phyloP scores from a whole-genome alignment of 2,888 invertebrate genomes.

The Nemurella pictetii region DNA sequence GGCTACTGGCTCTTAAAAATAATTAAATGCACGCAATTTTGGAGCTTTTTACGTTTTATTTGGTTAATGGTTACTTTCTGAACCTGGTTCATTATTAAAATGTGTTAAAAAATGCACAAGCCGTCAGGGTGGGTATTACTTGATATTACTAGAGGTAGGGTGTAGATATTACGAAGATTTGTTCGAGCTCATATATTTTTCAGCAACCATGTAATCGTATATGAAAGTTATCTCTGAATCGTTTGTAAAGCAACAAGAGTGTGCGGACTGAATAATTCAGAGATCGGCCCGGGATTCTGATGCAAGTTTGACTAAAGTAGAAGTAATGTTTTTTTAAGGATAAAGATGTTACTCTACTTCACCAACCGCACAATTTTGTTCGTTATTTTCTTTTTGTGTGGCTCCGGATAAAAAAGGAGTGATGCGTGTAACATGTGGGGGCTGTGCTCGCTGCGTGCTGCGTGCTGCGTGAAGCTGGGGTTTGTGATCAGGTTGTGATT shows the following conservation, averaged over 20 bases:
- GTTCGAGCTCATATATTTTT: background rate
- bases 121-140: background rate
- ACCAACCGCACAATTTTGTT: background rate
- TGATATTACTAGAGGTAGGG: background rate
- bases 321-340: slow-evolving; percentile 15
- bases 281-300: background rate
- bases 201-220: background rate
- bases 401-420: slow-evolving; percentile 1
- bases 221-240: background rate
- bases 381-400: background rate
- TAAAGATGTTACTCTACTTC: slow-evolving; percentile 8
- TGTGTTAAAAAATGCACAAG: background rate
- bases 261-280: slow-evolving; percentile 7
- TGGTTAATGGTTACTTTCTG: background rate
- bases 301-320: background rate
- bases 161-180: background rate
- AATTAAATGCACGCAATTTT: background rate
- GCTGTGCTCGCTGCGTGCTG: too few relatives aligned
- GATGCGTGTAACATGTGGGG: background rate
- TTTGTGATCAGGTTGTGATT: background rate
- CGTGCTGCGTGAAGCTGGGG: too few relatives aligned
- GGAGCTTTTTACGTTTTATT: background rate
- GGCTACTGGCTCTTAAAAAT: background rate
- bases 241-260: background rate
- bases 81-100: background rate